A percentile compares a stretch with the other conserved stretches of the same genome.
Conservation (phyloP, 23 tunicate species). For the Botrylloides violaceus region DNA sequence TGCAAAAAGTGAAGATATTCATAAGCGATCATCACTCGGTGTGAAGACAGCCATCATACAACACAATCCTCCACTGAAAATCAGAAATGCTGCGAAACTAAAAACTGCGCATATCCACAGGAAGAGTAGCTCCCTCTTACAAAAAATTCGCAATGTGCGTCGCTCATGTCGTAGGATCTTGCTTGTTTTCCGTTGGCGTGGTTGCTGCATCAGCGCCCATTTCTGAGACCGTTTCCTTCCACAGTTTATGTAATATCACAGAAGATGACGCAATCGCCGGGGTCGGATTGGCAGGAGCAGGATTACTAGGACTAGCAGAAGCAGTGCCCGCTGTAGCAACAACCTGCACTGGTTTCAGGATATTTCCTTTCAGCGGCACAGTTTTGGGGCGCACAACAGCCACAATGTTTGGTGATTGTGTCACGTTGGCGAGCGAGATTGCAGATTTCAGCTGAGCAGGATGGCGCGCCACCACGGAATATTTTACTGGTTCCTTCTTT, state of each 20-base stretch:
- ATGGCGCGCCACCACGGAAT: neutral
- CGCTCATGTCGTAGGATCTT: too few relatives aligned
- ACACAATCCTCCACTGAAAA: too few relatives aligned
- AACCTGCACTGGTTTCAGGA: neutral
- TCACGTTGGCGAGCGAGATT: neutral
- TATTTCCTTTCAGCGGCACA: neutral
- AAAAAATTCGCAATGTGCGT: too few relatives aligned
- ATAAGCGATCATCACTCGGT: too few relatives aligned
- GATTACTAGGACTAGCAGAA: too few relatives aligned
- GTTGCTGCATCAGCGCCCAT: neutral
- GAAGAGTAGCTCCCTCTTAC: too few relatives aligned
- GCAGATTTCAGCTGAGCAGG: neutral
- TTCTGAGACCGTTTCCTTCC: slow-evolving; percentile 4
- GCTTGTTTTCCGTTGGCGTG: neutral
- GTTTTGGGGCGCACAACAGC: neutral
- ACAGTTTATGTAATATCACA: slow-evolving; percentile 6
- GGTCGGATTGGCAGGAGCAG: neutral
- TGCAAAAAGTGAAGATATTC: too few relatives aligned
- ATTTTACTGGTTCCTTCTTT: neutral
- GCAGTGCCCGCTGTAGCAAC: neutral
- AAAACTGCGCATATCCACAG: too few relatives aligned
- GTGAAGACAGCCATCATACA: too few relatives aligned
- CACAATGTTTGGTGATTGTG: neutral
- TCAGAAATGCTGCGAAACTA: too few relatives aligned
- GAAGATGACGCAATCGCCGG: slow-evolving; percentile 3